These are phyloP conservation scores for Drosophila repletoides DNA, from an alignment of 1,140 invertebrate genomes.

Conservation along the genomic window DNA sequence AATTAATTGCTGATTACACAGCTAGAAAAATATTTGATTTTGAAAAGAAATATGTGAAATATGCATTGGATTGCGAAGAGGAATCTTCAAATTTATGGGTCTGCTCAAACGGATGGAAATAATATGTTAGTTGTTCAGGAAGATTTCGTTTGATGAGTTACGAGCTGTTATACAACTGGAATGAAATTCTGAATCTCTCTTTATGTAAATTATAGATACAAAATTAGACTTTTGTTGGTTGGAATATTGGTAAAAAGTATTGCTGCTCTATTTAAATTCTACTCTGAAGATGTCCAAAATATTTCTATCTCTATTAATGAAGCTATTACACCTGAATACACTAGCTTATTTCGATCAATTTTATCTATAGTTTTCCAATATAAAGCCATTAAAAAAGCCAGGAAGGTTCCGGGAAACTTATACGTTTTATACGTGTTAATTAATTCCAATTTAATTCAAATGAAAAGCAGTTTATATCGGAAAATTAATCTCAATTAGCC, in stretches of 20 bases:
- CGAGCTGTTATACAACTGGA: background rate
- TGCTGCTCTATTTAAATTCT: too few species aligned
- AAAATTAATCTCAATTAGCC: conserved; percentile 25
- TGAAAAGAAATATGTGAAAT: conserved; percentile 35
- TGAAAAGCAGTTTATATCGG: background rate
- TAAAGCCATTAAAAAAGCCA: too few species aligned
- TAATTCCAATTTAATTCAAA: background rate
- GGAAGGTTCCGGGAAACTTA: background rate
- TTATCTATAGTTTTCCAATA: too few species aligned
- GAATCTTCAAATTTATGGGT: conserved; percentile 25
- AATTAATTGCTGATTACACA: conserved; percentile 44
- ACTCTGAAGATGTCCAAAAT: too few species aligned
- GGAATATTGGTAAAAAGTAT: too few species aligned
- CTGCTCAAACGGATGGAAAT: background rate
- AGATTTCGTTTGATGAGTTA: background rate
- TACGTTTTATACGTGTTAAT: too few species aligned
- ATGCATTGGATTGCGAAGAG: conserved; percentile 5
- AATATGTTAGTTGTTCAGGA: background rate
- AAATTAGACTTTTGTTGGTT: background rate
- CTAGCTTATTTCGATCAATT: too few species aligned
- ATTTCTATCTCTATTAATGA: too few species aligned
- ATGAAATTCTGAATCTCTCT: too few species aligned
- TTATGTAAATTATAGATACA: too few species aligned
- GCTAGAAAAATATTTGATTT: conserved; percentile 43
- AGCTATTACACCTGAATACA: too few species aligned